These are phyloP conservation scores for Melanotus villosus DNA, from an alignment of 2,888 invertebrate genomes.

Conservation along the genomic window DNA sequence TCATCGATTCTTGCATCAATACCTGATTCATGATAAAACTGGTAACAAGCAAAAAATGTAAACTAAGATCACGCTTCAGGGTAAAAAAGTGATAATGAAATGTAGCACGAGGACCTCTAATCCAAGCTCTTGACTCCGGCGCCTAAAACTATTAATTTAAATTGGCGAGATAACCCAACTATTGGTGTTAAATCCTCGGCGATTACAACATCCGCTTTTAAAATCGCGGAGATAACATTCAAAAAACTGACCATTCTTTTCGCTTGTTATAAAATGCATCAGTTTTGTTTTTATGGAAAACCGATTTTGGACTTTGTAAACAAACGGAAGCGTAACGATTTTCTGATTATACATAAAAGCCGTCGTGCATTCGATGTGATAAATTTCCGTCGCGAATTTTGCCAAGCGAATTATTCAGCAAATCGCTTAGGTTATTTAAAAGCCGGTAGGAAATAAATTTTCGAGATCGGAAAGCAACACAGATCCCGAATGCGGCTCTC, in stretches of 20 bases:
- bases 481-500: neutral
- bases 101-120: slow-evolving; percentile 26
- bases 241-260: slow-evolving; percentile 18
- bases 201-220: slow-evolving; percentile 28
- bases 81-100: slow-evolving; percentile 18
- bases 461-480: slow-evolving; percentile 1
- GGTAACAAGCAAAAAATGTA: neutral
- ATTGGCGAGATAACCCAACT: slow-evolving; percentile 30
- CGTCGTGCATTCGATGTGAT: neutral
- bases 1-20: too few relatives aligned
- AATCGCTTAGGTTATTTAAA: slow-evolving; percentile 27
- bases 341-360: neutral
- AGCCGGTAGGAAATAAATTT: slow-evolving; percentile 28
- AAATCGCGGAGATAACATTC: slow-evolving; percentile 9
- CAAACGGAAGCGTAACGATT: slow-evolving; percentile 28
- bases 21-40: too few relatives aligned
- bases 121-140: slow-evolving; percentile 27
- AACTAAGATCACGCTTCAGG: neutral
- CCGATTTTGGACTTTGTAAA: too few relatives aligned
- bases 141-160: slow-evolving; percentile 35
- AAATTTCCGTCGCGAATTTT: slow-evolving; percentile 25
- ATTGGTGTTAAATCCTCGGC: slow-evolving; percentile 34
- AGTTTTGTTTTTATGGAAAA: too few relatives aligned
- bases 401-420: slow-evolving; percentile 29
- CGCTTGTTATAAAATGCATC: neutral